Base-by-base conservation (phyloP, 2,113 vertebrate species). In the Columbina picui region DNA sequence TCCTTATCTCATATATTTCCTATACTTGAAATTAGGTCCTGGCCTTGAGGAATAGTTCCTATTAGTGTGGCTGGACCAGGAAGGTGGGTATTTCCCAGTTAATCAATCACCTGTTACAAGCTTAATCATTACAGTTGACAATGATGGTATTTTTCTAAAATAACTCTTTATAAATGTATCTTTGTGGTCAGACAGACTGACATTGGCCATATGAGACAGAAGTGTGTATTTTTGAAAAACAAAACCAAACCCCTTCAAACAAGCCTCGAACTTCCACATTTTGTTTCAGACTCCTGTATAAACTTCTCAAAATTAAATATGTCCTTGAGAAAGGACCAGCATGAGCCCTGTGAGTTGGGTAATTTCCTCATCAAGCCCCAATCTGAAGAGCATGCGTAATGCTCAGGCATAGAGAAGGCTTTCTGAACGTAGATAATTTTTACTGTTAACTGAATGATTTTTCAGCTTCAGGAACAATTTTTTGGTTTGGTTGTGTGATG, bases 1-100 rank as follows among this genome's bases (percentile, higher is more conserved):
- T 82, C 26, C 15, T 55, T 84, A 36, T 32, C 9, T 15, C 25
- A 17, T 0, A 0, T 38, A 18, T 82, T 68, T 64, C 68, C 61
- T 64, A 1, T 60, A 12, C 29, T 52, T 49, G 13, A 67, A 63
- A 20, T 79, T 80, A 64, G 21, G 7, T 89, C 60, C 34, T 64
- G 49, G 39, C 36, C 53, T 71, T 43, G 56, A 89, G 26, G 34
- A 70, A 8, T 71, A 70, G 70, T 67, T 86, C 29, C 21, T 8
- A 2, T 39, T 53, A 70, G 14, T 16, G 49, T 89, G 55, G 11
- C n/a, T 45, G 41, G 34, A 29, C 18, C 5, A 23, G 9, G 7
- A 17, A 55, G 20, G 9, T 63, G 26, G 41, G 9, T 12, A 39
- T 91, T 93, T 82, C 60, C 45, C 34, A 39, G 27, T 38, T 75